Evolutionary conservation across 37 sponge, comb jelly and placozoan genomes (phyloP).

Genomic region (Aphrocallistes beatrix): DNA sequence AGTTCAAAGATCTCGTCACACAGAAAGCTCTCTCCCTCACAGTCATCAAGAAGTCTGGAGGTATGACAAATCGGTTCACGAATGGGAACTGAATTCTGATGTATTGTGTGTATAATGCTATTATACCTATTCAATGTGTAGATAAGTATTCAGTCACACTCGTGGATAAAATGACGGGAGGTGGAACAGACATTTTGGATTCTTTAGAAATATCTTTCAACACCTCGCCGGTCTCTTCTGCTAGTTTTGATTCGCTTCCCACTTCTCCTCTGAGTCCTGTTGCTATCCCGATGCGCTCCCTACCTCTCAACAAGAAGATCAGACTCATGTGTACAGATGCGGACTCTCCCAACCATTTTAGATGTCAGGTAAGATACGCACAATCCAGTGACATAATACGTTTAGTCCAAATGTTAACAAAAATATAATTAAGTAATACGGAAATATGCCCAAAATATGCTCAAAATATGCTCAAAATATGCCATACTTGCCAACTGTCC

Average conservation of each 20-base stretch:
- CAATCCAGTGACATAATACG: neutral
- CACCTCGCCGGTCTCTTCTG: neutral
- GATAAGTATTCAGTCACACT: neutral
- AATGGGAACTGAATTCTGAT: neutral
- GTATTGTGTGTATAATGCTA: neutral
- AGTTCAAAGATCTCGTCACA: neutral
- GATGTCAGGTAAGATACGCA: neutral
- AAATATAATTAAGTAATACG: too few species aligned
- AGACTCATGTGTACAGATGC: neutral
- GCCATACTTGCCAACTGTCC: too few species aligned
- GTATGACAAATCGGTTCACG: neutral
- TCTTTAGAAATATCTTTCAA: neutral
- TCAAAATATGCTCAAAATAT: too few species aligned
- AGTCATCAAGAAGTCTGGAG: neutral
- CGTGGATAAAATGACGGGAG: neutral
- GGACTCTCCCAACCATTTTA: slow-evolving; percentile 3
- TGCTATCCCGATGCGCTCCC: neutral
- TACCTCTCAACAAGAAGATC: neutral
- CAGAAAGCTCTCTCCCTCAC: neutral
- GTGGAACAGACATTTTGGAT: neutral
- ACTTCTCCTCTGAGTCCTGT: neutral
- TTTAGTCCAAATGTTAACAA: too few species aligned
- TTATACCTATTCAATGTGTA: neutral
- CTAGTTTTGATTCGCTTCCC: neutral
- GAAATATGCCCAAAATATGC: neutral